Evolutionary conservation across 2,888 invertebrate genomes (phyloP).

Genomic region (Amiota minor): DNA sequence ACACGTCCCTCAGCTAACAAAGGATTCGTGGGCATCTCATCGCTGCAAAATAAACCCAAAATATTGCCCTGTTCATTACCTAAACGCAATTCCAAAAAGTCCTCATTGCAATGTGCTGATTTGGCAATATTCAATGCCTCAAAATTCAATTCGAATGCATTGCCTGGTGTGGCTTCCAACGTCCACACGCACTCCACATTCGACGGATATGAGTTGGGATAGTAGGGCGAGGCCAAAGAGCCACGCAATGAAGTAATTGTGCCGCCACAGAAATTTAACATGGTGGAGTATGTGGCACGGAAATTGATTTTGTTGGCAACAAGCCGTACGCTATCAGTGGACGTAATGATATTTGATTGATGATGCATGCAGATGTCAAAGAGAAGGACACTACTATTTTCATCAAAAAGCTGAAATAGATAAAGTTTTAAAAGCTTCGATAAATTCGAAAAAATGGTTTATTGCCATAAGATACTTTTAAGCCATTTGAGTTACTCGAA

Average conservation of each 20-base stretch:
- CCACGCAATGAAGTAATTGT: slow-evolving; percentile 78
- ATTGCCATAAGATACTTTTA: slow-evolving; percentile 44
- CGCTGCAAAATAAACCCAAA: slow-evolving; percentile 84
- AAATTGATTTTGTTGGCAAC: slow-evolving; percentile 52
- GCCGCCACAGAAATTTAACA: slow-evolving; percentile 81
- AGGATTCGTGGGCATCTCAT: slow-evolving; percentile 76
- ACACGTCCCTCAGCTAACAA: slow-evolving; percentile 76
- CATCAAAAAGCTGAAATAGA: slow-evolving; percentile 35
- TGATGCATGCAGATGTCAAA: slow-evolving; percentile 53
- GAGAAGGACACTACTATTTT: slow-evolving; percentile 45
- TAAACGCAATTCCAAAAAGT: slow-evolving; percentile 89
- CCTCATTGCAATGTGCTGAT: slow-evolving; percentile 85
- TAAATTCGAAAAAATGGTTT: neutral
- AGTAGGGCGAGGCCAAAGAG: slow-evolving; percentile 80
- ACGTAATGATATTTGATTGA: slow-evolving; percentile 49
- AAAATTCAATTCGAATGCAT: slow-evolving; percentile 80
- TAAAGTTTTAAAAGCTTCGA: neutral
- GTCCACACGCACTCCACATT: slow-evolving; percentile 85
- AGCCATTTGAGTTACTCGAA: slow-evolving; percentile 49
- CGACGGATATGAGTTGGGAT: slow-evolving; percentile 80
- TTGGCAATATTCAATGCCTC: slow-evolving; percentile 79
- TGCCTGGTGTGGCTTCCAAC: slow-evolving; percentile 80
- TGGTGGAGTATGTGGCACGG: slow-evolving; percentile 73
- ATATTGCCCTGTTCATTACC: slow-evolving; percentile 78
- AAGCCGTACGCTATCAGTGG: slow-evolving; percentile 48